Evolutionary conservation across 2,113 vertebrate genomes (phyloP).

Genomic region (Shinisaurus crocodilurus): DNA sequence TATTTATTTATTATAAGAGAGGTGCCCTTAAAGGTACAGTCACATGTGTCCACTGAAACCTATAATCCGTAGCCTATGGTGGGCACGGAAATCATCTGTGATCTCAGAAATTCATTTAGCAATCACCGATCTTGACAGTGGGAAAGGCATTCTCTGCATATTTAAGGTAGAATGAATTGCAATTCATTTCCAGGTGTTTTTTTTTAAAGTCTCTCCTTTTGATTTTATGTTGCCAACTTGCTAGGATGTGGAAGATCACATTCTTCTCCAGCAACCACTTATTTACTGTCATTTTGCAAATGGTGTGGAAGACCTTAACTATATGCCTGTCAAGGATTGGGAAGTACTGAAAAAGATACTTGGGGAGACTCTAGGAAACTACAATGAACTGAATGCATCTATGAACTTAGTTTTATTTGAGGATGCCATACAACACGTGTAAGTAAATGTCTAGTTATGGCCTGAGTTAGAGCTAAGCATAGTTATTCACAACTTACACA

Average conservation of each 20-base stretch:
- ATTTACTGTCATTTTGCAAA: slow-evolving; percentile 82
- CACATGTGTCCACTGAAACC: not conserved
- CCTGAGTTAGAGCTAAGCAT: not conserved
- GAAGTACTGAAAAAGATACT: slow-evolving; percentile 74
- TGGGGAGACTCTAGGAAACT: slow-evolving; percentile 78
- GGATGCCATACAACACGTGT: slow-evolving; percentile 83
- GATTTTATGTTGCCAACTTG: slow-evolving; percentile 18
- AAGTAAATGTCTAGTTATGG: slow-evolving; percentile 48
- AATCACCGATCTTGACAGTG: not conserved
- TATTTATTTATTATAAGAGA: not conserved
- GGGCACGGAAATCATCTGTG: not conserved
- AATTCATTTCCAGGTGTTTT: not conserved
- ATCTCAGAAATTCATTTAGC: not conserved
- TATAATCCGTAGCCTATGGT: not conserved
- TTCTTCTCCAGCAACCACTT: slow-evolving; percentile 74
- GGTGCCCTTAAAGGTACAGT: not conserved
- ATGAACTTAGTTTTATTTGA: slow-evolving; percentile 85
- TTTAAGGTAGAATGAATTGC: not conserved
- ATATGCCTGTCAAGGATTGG: slow-evolving; percentile 78
- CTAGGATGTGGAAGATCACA: slow-evolving; percentile 74
- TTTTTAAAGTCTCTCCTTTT: slow-evolving; percentile 12
- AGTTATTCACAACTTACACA: not conserved
- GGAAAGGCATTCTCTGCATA: not conserved
- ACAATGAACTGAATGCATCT: slow-evolving; percentile 79
- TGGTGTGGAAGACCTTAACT: slow-evolving; percentile 62